Percentiles rank a stretch among this genome's conserved stretches.
phyloP scores from a whole-genome alignment of 2,113 vertebrate genomes.

The Reinhardtius hippoglossoides region DNA sequence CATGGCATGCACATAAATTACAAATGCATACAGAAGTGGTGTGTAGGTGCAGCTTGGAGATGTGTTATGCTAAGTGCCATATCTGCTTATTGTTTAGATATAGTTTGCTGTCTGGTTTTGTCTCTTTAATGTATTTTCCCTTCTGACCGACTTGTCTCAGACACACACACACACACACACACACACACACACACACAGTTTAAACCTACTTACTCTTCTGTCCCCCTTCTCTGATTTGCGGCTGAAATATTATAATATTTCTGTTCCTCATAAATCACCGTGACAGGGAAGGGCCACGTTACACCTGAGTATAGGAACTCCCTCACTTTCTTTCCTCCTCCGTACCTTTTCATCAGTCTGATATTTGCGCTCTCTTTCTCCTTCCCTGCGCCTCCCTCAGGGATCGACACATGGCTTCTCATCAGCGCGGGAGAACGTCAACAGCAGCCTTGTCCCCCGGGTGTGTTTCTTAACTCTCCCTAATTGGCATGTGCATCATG shows the following conservation, averaged over 20 bases:
- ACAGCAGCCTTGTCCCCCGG: slow-evolving; percentile 64
- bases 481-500: slow-evolving; percentile 75
- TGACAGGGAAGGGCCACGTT: slow-evolving; percentile 72
- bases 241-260: slow-evolving; percentile 70
- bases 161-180: slow-evolving; percentile 13
- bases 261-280: slow-evolving; percentile 71
- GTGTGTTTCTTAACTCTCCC: slow-evolving; percentile 71
- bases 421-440: slow-evolving; percentile 56
- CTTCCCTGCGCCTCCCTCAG: slow-evolving; percentile 19
- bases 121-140: slow-evolving; percentile 5
- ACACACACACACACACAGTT: slow-evolving; percentile 7
- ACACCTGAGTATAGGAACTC: slow-evolving; percentile 69
- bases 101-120: slow-evolving; percentile 15
- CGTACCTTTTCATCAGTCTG: slow-evolving; percentile 50
- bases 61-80: neutral
- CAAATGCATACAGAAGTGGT: neutral
- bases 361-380: slow-evolving; percentile 41
- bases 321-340: slow-evolving; percentile 32
- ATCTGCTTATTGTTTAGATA: slow-evolving; percentile 17
- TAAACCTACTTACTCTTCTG: slow-evolving; percentile 9
- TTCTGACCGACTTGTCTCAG: slow-evolving; percentile 23
- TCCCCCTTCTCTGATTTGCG: slow-evolving; percentile 54
- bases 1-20: neutral
- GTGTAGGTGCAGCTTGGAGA: slow-evolving; percentile 19
- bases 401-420: slow-evolving; percentile 65